A percentile compares a stretch with the other conserved stretches of the same genome.
phyloP scores from a whole-genome alignment of 2,113 vertebrate genomes.

The Ictalurus furcatus region DNA sequence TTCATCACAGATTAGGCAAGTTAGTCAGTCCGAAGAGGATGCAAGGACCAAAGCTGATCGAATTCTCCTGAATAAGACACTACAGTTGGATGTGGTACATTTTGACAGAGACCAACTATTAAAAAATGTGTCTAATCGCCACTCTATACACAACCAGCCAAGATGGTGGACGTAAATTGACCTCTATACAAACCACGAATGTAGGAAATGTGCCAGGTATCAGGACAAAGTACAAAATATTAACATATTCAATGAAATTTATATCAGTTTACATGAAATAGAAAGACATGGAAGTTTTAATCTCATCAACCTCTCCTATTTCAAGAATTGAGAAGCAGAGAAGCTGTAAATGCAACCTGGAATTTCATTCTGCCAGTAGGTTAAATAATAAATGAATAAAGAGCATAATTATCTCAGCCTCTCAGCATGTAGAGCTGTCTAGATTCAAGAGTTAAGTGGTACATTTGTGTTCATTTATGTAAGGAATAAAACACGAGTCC shows the following conservation, averaged over 20 bases:
- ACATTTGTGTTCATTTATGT: conserved; percentile 2
- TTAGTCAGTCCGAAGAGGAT: background rate
- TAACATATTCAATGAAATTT: background rate
- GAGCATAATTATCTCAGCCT: conserved; percentile 10
- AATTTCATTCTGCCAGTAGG: background rate
- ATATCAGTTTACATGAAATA: background rate
- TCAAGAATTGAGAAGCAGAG: background rate
- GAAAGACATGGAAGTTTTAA: background rate
- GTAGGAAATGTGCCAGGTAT: background rate
- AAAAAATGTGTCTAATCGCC: background rate
- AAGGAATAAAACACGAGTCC: background rate
- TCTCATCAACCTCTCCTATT: background rate
- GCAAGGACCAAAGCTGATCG: background rate
- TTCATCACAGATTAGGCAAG: too few species aligned
- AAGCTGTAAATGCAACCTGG: background rate
- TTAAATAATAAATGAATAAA: conserved; percentile 33
- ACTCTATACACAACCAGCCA: background rate
- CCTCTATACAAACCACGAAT: background rate
- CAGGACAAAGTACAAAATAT: background rate
- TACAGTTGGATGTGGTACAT: background rate
- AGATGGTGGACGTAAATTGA: background rate
- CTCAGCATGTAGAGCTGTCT: background rate
- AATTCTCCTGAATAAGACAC: background rate
- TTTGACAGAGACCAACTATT: background rate
- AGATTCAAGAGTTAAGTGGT: background rate